Base-by-base conservation (phyloP, 2,888 invertebrate species). In the Strigamia crassipes region DNA sequence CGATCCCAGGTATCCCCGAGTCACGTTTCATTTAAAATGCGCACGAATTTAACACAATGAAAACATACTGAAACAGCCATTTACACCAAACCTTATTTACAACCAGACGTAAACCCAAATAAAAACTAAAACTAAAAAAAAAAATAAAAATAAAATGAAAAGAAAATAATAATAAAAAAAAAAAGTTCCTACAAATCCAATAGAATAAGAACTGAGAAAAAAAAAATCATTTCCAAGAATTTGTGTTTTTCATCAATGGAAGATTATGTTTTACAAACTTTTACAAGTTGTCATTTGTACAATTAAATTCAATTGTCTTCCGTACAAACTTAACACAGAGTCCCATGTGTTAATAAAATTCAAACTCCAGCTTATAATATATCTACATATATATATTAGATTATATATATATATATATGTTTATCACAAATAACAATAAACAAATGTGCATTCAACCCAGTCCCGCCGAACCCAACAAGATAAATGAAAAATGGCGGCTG, bases 271-370 rank as follows among this genome's bases (percentile, higher is more conserved):
- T 51, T 56, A 56, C 56, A 56, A 18, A 56, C 56, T 56, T 56
- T 56, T 56, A 56, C 56, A 56, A 56, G 56, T 56, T 56, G 56
- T 56, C 56, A 46, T 46, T 46, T 46, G 56, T 56, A 56, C 56
- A 56, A 56, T 56, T 18, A 9, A 56, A 38, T 18, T 56, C 56
- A 46, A 46, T 46, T 46, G 15, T 46, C 46, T 46, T 46, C 46
- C 46, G n/a, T n/a, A 46, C 46, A 12, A 9, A 42, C 42, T 42
- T n/a, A 51, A 51, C 51, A 51, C 51, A 51, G 51, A 15, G 27
- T 27, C 27, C 27, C 27, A 51, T 51, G 56, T 56, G 56, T 18
- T 56, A n/a, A 18, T 56, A 56, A 21, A 56, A 56, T 56, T 51
- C 51, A 51, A 51, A 15, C 13, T n/a, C 27, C 27, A 27, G 27